phyloP scores from a whole-genome alignment of 1,140 invertebrate genomes.

The Aplysia californica region DNA sequence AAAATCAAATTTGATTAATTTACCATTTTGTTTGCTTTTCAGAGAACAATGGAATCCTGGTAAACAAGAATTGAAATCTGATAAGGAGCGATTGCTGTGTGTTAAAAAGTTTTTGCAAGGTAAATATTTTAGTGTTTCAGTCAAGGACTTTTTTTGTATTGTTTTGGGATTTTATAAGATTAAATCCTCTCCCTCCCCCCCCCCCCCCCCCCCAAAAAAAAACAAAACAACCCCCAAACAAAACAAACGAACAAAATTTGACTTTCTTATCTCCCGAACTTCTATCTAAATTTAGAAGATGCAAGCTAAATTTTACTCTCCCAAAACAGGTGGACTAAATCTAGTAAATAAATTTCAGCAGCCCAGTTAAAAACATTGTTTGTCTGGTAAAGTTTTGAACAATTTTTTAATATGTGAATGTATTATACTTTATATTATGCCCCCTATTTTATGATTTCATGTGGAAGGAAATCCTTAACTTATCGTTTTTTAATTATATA shows the following conservation, averaged over 20 bases:
- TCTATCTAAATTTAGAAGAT: no score
- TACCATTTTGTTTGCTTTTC: not conserved
- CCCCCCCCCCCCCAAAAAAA: not conserved
- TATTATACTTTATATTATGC: not conserved
- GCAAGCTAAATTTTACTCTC: no score
- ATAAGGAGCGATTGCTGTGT: constrained; percentile 1
- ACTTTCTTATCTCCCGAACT: no score
- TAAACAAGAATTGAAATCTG: not conserved
- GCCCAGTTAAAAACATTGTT: no score
- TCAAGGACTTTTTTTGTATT: not conserved
- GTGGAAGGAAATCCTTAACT: not conserved
- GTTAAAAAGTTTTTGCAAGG: constrained; percentile 10
- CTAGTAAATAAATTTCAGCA: no score
- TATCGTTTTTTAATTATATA: not conserved
- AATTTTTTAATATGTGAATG: not conserved
- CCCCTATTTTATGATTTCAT: not conserved
- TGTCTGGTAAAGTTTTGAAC: not conserved
- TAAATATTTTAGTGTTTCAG: not conserved
- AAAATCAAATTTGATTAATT: not conserved
- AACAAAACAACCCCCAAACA: no score
- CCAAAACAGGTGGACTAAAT: no score
- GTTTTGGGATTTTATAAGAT: not conserved
- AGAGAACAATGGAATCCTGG: constrained; percentile 11
- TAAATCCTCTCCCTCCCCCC: not conserved
- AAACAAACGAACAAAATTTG: no score